These are phyloP conservation scores for Egretta garzetta DNA, from an alignment of 2,113 vertebrate species.

Conservation along the genomic window DNA sequence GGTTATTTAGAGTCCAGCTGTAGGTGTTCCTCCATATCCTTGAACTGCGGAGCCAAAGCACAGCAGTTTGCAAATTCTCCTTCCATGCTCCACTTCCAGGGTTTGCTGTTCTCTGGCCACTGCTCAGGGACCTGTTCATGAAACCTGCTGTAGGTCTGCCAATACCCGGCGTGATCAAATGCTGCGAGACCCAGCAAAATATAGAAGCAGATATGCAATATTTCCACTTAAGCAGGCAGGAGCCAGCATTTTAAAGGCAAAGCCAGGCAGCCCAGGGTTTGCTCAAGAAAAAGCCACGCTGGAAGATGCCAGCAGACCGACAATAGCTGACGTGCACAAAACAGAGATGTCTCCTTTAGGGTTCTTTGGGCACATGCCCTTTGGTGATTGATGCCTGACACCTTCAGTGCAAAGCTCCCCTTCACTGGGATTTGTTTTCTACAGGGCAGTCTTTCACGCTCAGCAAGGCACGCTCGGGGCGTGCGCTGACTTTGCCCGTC, in stretches of 20 bases:
- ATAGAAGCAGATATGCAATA: not conserved
- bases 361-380: not conserved
- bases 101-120: not conserved
- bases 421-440: not conserved
- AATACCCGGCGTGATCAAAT: not conserved
- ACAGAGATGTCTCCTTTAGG: not conserved
- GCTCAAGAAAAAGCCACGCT: not conserved
- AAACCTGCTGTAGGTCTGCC: not conserved
- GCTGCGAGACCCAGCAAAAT: not conserved
- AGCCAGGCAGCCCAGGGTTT: not conserved
- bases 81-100: not conserved
- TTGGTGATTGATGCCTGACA: not conserved
- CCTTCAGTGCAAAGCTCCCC: not conserved
- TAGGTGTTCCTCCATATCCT: not conserved
- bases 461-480: accelerated
- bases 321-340: not conserved
- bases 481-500: not conserved
- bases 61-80: not conserved
- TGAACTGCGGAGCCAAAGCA: not conserved
- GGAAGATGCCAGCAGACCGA: not conserved
- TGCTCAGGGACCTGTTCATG: not conserved
- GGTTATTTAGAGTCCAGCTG: conserved; percentile 61
- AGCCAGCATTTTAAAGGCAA: not conserved
- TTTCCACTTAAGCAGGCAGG: not conserved
- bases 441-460: not conserved